phyloP scores from a whole-genome alignment of 2,797 vertebrate genomes.

The Chrosomus eos region DNA sequence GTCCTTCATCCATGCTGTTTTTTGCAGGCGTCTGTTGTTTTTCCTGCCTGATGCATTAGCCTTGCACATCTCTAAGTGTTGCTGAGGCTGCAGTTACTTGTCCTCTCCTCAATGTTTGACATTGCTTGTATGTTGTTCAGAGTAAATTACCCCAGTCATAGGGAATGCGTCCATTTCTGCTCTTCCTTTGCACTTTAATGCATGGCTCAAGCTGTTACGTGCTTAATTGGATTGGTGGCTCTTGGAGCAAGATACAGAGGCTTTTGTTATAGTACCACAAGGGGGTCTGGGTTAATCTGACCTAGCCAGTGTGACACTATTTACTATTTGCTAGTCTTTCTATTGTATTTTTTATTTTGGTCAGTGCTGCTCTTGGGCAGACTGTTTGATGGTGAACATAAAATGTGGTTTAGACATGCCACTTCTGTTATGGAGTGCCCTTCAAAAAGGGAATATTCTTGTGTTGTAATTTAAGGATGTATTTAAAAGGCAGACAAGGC shows the following conservation, averaged over 20 bases:
- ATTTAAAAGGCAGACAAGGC: background rate
- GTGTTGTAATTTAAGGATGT: background rate
- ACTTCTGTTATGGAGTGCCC: background rate
- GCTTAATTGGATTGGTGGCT: conserved; percentile 6
- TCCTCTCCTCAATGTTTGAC: background rate
- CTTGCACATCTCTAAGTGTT: background rate
- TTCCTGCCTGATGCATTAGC: conserved; percentile 2
- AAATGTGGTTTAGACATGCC: background rate
- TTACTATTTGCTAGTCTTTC: background rate
- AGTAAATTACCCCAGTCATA: background rate
- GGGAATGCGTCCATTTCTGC: background rate
- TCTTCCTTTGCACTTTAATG: conserved; percentile 28
- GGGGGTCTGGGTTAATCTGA: conserved; percentile 9
- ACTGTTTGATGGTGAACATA: background rate
- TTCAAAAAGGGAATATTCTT: background rate
- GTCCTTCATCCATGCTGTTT: background rate
- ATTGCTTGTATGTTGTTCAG: background rate
- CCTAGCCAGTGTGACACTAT: background rate
- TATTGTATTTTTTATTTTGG: background rate
- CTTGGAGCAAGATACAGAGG: background rate
- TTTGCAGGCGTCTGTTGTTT: conserved; percentile 15
- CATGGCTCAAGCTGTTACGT: conserved; percentile 32
- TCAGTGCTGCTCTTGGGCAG: background rate
- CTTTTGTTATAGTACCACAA: background rate
- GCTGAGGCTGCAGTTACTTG: conserved; percentile 14